phyloP scores from a whole-genome alignment of 2,888 invertebrate genomes.

The Argynnis bischoffii region DNA sequence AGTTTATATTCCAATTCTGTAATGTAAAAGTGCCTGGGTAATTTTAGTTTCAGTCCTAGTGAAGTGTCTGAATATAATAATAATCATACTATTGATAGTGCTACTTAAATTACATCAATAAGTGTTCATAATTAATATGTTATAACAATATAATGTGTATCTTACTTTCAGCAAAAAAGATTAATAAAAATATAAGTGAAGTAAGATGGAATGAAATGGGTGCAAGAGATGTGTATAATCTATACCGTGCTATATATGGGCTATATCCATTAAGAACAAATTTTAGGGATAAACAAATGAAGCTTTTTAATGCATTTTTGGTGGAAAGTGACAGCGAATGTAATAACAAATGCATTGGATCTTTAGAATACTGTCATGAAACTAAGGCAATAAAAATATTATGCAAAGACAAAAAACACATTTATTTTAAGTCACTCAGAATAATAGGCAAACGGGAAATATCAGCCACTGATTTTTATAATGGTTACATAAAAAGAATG shows the following conservation, averaged over 20 bases:
- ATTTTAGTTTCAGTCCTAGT: neutral
- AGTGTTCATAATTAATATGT: too few relatives aligned
- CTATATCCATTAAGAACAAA: slow-evolving; percentile 83
- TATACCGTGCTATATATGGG: slow-evolving; percentile 86
- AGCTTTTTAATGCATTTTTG: slow-evolving; percentile 83
- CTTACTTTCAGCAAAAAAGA: slow-evolving; percentile 85
- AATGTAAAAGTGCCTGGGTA: neutral
- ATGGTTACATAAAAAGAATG: slow-evolving; percentile 89
- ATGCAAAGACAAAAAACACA: slow-evolving; percentile 85
- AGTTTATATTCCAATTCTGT: neutral
- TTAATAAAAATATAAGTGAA: slow-evolving; percentile 82
- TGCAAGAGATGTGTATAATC: slow-evolving; percentile 85
- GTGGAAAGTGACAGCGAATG: slow-evolving; percentile 48
- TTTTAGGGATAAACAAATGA: slow-evolving; percentile 83
- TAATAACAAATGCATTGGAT: slow-evolving; percentile 75
- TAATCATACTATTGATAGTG: neutral
- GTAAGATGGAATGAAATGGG: slow-evolving; percentile 86
- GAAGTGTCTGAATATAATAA: neutral
- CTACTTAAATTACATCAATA: too few relatives aligned
- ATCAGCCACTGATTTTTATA: slow-evolving; percentile 91
- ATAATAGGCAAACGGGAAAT: slow-evolving; percentile 87
- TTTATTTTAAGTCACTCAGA: slow-evolving; percentile 85
- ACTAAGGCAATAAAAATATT: slow-evolving; percentile 83
- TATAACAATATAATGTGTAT: neutral
- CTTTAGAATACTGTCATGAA: slow-evolving; percentile 82